phyloP scores from a whole-genome alignment of 2,113 vertebrate genomes.

The Zapus hudsonius region DNA sequence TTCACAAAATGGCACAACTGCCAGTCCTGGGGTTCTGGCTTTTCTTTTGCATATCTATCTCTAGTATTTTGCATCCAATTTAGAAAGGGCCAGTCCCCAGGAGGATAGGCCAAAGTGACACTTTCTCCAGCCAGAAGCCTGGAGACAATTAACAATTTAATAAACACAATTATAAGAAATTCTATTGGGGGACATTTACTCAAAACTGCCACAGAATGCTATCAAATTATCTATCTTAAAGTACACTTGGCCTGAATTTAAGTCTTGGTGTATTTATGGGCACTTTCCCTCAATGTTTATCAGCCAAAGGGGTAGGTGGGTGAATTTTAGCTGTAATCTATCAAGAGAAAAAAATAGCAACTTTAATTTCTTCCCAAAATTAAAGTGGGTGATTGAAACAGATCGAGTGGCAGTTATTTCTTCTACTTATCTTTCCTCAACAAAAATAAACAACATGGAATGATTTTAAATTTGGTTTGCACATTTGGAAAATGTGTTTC shows the following conservation, averaged over 20 bases:
- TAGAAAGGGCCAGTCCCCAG: no score
- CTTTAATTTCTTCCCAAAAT: constrained; percentile 21
- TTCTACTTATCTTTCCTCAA: background rate
- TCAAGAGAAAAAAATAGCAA: background rate
- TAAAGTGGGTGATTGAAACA: constrained; percentile 37
- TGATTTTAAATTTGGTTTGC: background rate
- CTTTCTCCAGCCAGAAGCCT: no score
- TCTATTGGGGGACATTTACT: no score
- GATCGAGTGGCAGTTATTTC: background rate
- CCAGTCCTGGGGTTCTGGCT: no score
- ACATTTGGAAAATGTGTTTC: background rate
- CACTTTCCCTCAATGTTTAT: background rate
- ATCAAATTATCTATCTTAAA: constrained; percentile 34
- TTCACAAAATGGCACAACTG: no score
- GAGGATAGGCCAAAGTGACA: no score
- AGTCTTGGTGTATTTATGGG: constrained; percentile 38
- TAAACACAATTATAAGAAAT: no score
- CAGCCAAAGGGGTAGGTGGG: constrained; percentile 15
- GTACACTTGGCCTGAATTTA: constrained; percentile 48
- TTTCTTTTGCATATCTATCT: no score
- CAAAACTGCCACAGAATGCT: no score
- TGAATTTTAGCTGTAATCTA: background rate
- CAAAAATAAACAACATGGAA: background rate
- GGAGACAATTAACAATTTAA: no score
- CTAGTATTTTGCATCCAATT: no score